Conservation (phyloP, 2,888 invertebrate species). For the Saturnia pavonia region DNA sequence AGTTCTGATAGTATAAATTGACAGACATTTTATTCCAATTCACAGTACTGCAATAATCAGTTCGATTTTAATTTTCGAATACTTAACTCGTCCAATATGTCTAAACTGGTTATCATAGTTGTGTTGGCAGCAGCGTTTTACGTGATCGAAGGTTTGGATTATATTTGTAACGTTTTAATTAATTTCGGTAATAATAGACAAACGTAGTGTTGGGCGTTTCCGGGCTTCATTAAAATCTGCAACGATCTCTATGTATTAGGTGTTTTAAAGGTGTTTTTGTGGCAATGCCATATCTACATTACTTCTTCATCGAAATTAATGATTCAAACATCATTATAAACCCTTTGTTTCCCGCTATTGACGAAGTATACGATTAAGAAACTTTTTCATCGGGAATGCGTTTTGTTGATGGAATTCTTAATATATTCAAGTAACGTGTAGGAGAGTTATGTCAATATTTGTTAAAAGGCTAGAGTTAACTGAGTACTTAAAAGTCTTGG, state of each 20-base stretch:
- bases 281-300: too few relatives aligned
- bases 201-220: not conserved
- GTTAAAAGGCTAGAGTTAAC: not conserved
- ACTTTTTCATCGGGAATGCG: too few relatives aligned
- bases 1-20: slow-evolving; percentile 14
- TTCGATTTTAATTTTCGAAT: not conserved
- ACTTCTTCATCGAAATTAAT: too few relatives aligned
- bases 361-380: too few relatives aligned
- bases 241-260: not conserved
- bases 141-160: slow-evolving; percentile 10
- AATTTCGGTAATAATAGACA: not conserved
- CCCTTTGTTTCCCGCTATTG: too few relatives aligned
- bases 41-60: slow-evolving; percentile 9
- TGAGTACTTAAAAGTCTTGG: not conserved
- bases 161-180: not conserved
- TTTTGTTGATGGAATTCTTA: too few relatives aligned
- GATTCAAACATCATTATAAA: too few relatives aligned
- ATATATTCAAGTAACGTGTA: too few relatives aligned
- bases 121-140: slow-evolving; percentile 9
- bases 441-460: not conserved
- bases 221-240: not conserved
- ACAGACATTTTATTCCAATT: not conserved
- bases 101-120: slow-evolving; percentile 10
- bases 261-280: too few relatives aligned
- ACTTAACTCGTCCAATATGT: slow-evolving; percentile 1